A percentile compares a stretch with the other conserved stretches of the same genome.
phyloP scores from a whole-genome alignment of 1,140 invertebrate genomes.

The Schlechtendalia chinensis region DNA sequence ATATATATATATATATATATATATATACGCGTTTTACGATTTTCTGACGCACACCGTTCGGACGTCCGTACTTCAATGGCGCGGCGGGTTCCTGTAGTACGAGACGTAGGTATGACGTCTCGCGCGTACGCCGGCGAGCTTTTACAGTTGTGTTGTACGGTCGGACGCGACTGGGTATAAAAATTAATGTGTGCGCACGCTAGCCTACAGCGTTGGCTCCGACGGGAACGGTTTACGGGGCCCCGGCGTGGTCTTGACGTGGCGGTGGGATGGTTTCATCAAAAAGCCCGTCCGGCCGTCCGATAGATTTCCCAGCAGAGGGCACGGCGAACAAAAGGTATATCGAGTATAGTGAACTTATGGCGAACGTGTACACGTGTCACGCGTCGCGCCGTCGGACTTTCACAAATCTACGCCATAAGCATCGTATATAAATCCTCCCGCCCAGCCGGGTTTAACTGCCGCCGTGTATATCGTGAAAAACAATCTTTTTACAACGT shows the following conservation, averaged over 20 bases:
- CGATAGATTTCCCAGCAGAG: background rate
- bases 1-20: too few species aligned
- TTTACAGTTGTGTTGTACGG: too few species aligned
- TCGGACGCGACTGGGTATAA: too few species aligned
- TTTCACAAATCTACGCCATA: slow-evolving; percentile 9
- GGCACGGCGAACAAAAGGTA: background rate
- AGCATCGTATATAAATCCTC: background rate
- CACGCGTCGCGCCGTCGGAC: background rate
- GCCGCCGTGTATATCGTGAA: background rate
- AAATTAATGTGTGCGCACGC: too few species aligned
- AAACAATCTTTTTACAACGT: slow-evolving; percentile 12
- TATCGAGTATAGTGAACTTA: background rate
- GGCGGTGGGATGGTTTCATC: background rate
- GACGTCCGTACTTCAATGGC: too few species aligned
- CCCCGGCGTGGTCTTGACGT: background rate
- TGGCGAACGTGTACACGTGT: slow-evolving; percentile 2
- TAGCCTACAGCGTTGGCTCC: too few species aligned
- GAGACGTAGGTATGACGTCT: too few species aligned
- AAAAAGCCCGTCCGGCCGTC: background rate
- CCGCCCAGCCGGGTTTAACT: background rate
- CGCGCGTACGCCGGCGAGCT: too few species aligned
- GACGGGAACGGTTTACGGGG: too few species aligned
- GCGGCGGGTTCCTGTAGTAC: too few species aligned
- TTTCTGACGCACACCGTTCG: too few species aligned
- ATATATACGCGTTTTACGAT: too few species aligned